Evolutionary conservation across 2,113 vertebrate species (phyloP).

Genomic region (Microcebus murinus): DNA sequence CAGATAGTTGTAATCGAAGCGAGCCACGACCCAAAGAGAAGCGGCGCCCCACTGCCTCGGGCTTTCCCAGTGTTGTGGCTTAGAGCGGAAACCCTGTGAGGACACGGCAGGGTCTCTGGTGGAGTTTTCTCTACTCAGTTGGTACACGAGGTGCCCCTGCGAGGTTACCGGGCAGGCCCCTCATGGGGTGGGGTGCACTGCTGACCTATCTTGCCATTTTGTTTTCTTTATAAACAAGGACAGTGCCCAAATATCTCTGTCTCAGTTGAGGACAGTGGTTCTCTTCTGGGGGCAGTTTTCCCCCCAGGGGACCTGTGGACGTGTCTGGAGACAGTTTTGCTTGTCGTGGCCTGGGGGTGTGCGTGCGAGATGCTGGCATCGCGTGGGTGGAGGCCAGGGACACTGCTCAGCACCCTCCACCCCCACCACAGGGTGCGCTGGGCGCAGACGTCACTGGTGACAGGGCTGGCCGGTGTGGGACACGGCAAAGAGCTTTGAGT

Average conservation of each 20-base stretch:
- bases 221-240: neutral
- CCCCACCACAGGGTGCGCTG: rapidly evolving
- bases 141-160: rapidly evolving
- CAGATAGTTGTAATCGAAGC: rapidly evolving
- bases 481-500: rapidly evolving
- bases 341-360: neutral
- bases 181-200: no score
- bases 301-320: neutral
- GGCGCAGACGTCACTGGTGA: rapidly evolving
- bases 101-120: neutral
- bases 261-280: neutral
- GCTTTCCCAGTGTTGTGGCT: rapidly evolving
- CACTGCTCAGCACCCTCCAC: rapidly evolving
- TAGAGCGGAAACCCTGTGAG: rapidly evolving
- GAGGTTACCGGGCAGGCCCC: rapidly evolving
- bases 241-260: neutral
- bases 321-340: neutral
- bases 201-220: no score
- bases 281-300: rapidly evolving
- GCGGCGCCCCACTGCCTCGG: neutral
- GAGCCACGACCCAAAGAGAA: rapidly evolving
- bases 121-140: neutral
- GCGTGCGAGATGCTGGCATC: neutral
- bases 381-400: rapidly evolving
- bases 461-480: no score